These are phyloP conservation scores for Volucella bombylans DNA, from an alignment of 2,888 invertebrate genomes.

Conservation along the genomic window DNA sequence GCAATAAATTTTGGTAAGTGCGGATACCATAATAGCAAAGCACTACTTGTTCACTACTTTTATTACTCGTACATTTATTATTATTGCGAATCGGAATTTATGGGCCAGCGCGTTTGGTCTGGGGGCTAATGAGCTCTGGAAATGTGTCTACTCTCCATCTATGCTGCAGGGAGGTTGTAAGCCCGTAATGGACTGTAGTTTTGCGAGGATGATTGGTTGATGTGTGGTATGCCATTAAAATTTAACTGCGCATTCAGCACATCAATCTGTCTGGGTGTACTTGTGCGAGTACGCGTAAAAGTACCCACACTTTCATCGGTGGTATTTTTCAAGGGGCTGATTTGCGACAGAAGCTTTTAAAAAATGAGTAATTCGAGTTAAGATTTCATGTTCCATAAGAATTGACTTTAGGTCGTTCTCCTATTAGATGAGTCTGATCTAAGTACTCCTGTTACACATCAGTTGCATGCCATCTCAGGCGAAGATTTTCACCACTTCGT, in stretches of 20 bases:
- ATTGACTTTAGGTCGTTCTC: too few relatives aligned
- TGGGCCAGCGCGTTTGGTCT: slow-evolving; percentile 45
- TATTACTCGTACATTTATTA: slow-evolving; percentile 67
- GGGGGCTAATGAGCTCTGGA: slow-evolving; percentile 61
- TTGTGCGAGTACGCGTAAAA: background rate
- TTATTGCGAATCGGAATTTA: slow-evolving; percentile 66
- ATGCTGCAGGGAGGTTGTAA: background rate
- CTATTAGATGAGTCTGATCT: too few relatives aligned
- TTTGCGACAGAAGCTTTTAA: too few relatives aligned
- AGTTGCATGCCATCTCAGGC: too few relatives aligned
- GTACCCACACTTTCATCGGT: too few relatives aligned
- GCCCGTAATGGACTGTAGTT: slow-evolving; percentile 5
- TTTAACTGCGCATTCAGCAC: background rate
- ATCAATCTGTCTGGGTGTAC: slow-evolving; percentile 51
- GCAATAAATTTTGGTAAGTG: slow-evolving; percentile 69
- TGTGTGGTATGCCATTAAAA: slow-evolving; percentile 2
- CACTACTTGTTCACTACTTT: slow-evolving; percentile 70
- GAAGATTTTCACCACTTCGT: too few relatives aligned
- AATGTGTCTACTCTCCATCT: slow-evolving; percentile 11
- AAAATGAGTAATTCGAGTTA: too few relatives aligned
- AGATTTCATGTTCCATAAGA: too few relatives aligned
- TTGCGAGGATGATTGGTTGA: slow-evolving; percentile 13
- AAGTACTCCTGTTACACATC: too few relatives aligned
- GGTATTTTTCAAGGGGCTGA: too few relatives aligned
- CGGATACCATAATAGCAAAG: slow-evolving; percentile 69